Base-by-base conservation (phyloP, 1,140 invertebrate genomes). In the Bombus vancouverensis region DNA sequence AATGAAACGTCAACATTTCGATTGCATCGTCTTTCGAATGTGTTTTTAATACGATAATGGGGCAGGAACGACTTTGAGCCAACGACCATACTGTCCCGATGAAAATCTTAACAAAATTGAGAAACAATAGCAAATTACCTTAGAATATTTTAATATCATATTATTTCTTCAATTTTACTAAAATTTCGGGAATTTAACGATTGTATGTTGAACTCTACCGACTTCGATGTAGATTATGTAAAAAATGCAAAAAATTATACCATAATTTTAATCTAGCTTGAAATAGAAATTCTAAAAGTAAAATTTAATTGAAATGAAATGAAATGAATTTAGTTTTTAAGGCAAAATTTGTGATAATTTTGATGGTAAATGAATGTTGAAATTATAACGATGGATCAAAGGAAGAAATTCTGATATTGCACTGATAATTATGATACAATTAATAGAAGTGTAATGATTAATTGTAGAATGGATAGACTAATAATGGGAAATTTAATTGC, bases 391-490 rank as follows among this genome's bases (percentile, higher is more conserved):
- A 39, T 39, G 25, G 22, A 39, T 71, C 34, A 68, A 22, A 9
- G 37, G 68, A 39, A 68, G 32, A 68, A 22, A 12, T 34, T 34
- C 2, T 22, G 2, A 18, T 34, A 34, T 22, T 25, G 18, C 65
- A n/a, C 32, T 22, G 32, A 13, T 71, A 13, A 39, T 62, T 39
- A 22, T 5, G 68, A 70, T 39, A 28, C 34, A 39, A 28, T 70
- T 70, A 39, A 70, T 39, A 12, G 68, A 28, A 70, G 22, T 39
- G 37, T 5, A 39, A 71, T 39, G 68, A 71, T 71, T 71, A 71
- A 71, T 71, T 39, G 68, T 39, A 39, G 37, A 71, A 71, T 71
- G 13, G 39, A 39, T 71, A 71, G 25, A 71, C 39, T 71, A 71
- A 39, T 71, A 71, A 71, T 39, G 37, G 37, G 37, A 15, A 13